Evolutionary conservation across 1,140 invertebrate genomes (phyloP).

Genomic region (Hylaeus anthracinus): DNA sequence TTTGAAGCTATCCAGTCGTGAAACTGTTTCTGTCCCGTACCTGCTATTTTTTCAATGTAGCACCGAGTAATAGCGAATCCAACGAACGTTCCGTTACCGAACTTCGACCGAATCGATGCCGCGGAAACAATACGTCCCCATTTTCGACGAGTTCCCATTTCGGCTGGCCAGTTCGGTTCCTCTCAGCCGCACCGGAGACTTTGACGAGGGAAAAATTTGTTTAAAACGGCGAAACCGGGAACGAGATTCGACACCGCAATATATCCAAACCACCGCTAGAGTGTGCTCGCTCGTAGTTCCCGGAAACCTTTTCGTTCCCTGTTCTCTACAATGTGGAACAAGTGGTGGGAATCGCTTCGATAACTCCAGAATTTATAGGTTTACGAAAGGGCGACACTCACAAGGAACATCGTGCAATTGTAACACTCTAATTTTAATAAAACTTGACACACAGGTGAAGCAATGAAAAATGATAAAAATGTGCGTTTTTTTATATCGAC

Average conservation of each 20-base stretch:
- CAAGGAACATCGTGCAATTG: no score
- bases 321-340: neutral
- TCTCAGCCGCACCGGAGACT: slow-evolving; percentile 20
- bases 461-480: no score
- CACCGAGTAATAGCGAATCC: neutral
- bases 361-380: no score
- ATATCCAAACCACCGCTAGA: neutral
- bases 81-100: neutral
- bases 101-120: slow-evolving; percentile 29
- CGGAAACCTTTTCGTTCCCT: slow-evolving; percentile 19
- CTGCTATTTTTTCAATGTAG: neutral
- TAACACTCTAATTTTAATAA: no score
- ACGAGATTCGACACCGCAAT: neutral
- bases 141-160: slow-evolving; percentile 49
- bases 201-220: slow-evolving; percentile 40
- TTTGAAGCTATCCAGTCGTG: neutral
- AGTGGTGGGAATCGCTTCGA: no score
- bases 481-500: no score
- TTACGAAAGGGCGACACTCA: no score
- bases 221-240: slow-evolving; percentile 40
- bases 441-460: no score
- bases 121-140: slow-evolving; percentile 18
- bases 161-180: slow-evolving; percentile 41
- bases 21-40: neutral
- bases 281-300: neutral